These are phyloP conservation scores for Dolichomitus sp. DNA, from an alignment of 2,888 invertebrate genomes.

Conservation along the genomic window DNA sequence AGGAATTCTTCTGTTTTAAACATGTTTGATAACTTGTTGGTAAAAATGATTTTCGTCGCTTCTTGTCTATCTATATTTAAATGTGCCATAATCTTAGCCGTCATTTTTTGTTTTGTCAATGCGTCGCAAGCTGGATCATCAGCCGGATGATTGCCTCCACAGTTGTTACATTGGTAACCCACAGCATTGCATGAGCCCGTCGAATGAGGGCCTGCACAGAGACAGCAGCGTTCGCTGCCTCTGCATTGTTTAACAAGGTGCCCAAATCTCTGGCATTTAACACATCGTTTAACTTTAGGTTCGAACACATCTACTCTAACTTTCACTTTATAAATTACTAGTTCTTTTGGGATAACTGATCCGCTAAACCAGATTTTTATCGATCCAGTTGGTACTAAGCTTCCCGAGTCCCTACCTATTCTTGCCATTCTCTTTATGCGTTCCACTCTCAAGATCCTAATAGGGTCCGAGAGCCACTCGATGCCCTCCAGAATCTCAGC, in stretches of 20 bases:
- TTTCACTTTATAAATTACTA: not conserved
- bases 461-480: constrained; percentile 6
- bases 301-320: not conserved
- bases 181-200: too few species aligned
- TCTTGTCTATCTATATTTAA: not conserved
- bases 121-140: not conserved
- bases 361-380: constrained; percentile 13
- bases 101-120: not conserved
- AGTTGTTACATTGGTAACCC: not conserved
- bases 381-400: not conserved
- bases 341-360: not conserved
- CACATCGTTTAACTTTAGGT: not conserved
- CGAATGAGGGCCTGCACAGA: not conserved
- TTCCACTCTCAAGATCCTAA: not conserved
- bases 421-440: constrained; percentile 14
- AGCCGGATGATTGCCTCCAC: not conserved
- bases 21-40: not conserved
- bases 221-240: not conserved
- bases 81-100: not conserved
- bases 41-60: not conserved
- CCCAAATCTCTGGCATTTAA: not conserved
- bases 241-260: not conserved
- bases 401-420: not conserved
- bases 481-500: constrained; percentile 24
- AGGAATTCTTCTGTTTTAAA: not conserved